A percentile compares a stretch with the other conserved stretches of the same genome.
These are phyloP conservation scores for Oligia latruncula DNA, from an alignment of 2,888 invertebrate genomes.

Conservation along the genomic window DNA sequence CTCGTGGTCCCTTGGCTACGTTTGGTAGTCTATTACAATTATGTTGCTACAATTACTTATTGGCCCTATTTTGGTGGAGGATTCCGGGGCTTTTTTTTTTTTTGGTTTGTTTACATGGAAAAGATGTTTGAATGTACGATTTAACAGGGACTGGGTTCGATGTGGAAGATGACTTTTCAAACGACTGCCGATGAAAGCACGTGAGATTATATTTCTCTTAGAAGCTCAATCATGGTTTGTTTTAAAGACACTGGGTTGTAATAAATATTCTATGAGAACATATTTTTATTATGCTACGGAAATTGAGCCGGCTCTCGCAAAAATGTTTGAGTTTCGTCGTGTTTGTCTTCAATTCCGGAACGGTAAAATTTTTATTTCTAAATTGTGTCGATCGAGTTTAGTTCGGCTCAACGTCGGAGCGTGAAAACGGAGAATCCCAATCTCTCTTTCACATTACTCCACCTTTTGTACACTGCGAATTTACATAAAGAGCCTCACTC, in stretches of 20 bases:
- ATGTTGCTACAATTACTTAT: slow-evolving; percentile 66
- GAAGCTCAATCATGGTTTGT: slow-evolving; percentile 14
- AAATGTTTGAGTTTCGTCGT: slow-evolving; percentile 61
- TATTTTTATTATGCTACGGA: slow-evolving; percentile 59
- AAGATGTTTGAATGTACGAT: slow-evolving; percentile 4
- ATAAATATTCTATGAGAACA: slow-evolving; percentile 28
- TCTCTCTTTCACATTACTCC: slow-evolving; percentile 84
- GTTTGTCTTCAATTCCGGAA: slow-evolving; percentile 72
- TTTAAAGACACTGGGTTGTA: slow-evolving; percentile 13
- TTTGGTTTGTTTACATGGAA: slow-evolving; percentile 2
- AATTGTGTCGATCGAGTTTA: slow-evolving; percentile 75
- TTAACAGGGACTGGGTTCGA: neutral
- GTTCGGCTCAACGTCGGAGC: slow-evolving; percentile 70
- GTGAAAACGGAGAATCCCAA: slow-evolving; percentile 81
- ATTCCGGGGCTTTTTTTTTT: neutral
- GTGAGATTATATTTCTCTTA: neutral
- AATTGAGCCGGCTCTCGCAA: slow-evolving; percentile 53
- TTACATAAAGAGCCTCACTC: slow-evolving; percentile 86
- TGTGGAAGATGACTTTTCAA: neutral
- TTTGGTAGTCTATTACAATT: slow-evolving; percentile 75
- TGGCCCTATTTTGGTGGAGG: slow-evolving; percentile 35
- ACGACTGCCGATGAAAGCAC: neutral
- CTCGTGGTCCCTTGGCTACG: slow-evolving; percentile 72
- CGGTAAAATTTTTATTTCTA: slow-evolving; percentile 72
- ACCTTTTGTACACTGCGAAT: slow-evolving; percentile 86